A percentile compares a stretch with the other conserved stretches of the same genome.
These are phyloP conservation scores for Trachelus iudaicus DNA, from an alignment of 2,888 invertebrate species.

Conservation along the genomic window DNA sequence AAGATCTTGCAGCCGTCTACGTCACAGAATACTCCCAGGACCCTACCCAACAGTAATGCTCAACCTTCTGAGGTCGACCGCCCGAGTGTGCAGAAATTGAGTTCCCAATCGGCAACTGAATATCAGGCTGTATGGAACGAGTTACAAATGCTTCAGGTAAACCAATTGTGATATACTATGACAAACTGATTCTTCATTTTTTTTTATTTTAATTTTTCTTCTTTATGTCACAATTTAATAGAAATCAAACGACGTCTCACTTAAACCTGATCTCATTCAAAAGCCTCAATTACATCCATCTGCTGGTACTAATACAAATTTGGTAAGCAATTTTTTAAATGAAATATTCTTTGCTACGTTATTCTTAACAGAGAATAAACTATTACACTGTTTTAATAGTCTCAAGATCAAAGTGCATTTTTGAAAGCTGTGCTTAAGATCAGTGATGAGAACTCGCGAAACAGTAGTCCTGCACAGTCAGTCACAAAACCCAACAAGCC, in stretches of 20 bases:
- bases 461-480: constrained; percentile 26
- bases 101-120: constrained; percentile 39
- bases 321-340: neutral
- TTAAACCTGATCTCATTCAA: neutral
- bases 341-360: neutral
- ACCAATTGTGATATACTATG: neutral
- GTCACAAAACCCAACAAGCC: constrained; percentile 32
- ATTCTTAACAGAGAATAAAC: neutral
- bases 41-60: neutral
- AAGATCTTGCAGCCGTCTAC: neutral
- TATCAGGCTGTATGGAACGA: constrained; percentile 64
- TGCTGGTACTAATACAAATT: neutral
- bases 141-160: constrained; percentile 50
- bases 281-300: neutral
- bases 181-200: neutral
- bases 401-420: constrained; percentile 59
- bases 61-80: neutral
- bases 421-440: constrained; percentile 62
- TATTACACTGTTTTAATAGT: constrained; percentile 27
- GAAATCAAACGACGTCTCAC: constrained; percentile 1
- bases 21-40: neutral
- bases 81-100: neutral
- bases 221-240: neutral
- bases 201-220: neutral
- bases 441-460: constrained; percentile 47